phyloP scores from a whole-genome alignment of 2,888 invertebrate species.

The Drepana falcataria region DNA sequence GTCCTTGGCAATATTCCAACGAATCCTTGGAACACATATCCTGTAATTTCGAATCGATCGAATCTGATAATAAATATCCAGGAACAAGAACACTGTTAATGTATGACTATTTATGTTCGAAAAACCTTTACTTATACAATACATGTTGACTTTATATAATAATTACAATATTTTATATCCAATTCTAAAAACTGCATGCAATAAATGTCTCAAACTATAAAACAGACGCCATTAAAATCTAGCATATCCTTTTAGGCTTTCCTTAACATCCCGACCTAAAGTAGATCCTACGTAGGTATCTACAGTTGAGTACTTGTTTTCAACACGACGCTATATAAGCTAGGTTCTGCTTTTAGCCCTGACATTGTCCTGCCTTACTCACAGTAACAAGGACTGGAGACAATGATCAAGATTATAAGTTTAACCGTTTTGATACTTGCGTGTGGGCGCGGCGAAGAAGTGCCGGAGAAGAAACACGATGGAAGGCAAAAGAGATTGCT shows the following conservation, averaged over 20 bases:
- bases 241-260: conserved; percentile 64
- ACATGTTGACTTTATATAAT: not conserved
- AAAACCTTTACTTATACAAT: too few relatives aligned
- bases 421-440: conserved; percentile 32
- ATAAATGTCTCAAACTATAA: not conserved
- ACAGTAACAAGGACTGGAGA: conserved; percentile 35
- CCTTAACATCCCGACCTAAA: conserved; percentile 58
- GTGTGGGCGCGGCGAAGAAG: conserved; percentile 17
- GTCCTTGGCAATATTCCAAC: not conserved
- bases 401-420: conserved; percentile 42
- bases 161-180: not conserved
- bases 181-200: not conserved
- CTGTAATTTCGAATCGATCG: too few relatives aligned
- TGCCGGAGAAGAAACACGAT: conserved; percentile 11
- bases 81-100: too few relatives aligned
- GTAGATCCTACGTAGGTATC: conserved; percentile 65
- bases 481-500: conserved; percentile 49
- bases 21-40: not conserved
- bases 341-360: conserved; percentile 61
- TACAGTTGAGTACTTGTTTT: conserved; percentile 50
- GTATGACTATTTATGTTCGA: too few relatives aligned
- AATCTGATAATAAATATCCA: too few relatives aligned
- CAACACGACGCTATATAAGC: conserved; percentile 66
- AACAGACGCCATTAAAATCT: conserved; percentile 19
- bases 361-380: conserved; percentile 62